Base-by-base conservation (phyloP, 2,888 invertebrate species). In the Acanthosepion lycidas region DNA sequence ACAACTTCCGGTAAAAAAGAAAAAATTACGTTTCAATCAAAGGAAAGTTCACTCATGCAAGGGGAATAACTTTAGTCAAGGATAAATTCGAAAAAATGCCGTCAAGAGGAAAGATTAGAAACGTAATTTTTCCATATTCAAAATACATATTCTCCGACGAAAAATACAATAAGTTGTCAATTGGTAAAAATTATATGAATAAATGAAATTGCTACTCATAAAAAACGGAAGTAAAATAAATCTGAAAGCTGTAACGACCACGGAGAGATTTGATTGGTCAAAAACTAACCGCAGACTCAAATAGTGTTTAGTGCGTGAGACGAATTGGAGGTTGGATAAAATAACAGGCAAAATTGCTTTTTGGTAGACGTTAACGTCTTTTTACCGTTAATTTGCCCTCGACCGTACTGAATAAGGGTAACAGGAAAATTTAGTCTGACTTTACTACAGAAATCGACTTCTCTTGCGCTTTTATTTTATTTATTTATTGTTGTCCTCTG, bases 301-400 rank as follows among this genome's bases (percentile, higher is more conserved):
- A 78, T 78, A 78, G 78, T 78, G 78, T 12, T 33, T n/a, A 78
- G 33, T 78, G 78, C 15, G 78, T 78, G 78, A 78, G 78, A n/a
- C 78, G n/a, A 78, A 78, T n/a, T 78, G 78, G 78, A 78, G 78
- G 78, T 78, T 78, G 78, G 78, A 78, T 78, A 78, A 78, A n/a
- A 33, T 15, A 78, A 15, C n/a, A 78, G 33, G 33, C 5, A 78
- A 78, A n/a, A 78, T 15, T 78, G n/a, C 33, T 33, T 12, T 78
- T 78, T n/a, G 78, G 4, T 18, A 5, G 78, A 78, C 23, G 78
- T 78, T 15, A 78, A 78, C 15, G 78, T n/a, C 78, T n/a, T n/a
- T 78, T 78, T 78, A 78, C 33, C 18, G 15, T 78, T n/a, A n/a
- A 78, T 12, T 78, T n/a, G 33, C n/a, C n/a, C n/a, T n/a, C 78